A percentile compares a stretch with the other conserved stretches of the same genome.
These are phyloP conservation scores for Escarpia spicata DNA, from an alignment of 2,888 invertebrate species.

Conservation along the genomic window DNA sequence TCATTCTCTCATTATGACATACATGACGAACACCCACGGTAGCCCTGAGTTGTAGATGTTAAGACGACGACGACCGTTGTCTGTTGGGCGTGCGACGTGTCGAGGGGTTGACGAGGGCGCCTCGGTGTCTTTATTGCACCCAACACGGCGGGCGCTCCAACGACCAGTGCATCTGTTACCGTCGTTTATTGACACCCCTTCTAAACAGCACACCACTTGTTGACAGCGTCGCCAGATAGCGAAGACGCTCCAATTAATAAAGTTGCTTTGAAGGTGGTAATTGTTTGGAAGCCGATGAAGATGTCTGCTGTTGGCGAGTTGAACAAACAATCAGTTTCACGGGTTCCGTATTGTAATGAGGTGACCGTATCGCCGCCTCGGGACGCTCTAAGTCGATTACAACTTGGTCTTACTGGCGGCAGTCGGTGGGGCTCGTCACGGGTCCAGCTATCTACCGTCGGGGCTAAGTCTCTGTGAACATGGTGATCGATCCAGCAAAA, in stretches of 20 bases:
- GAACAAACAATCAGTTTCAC: background rate
- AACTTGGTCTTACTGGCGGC: background rate
- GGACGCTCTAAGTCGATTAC: background rate
- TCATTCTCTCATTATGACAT: background rate
- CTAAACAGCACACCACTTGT: background rate
- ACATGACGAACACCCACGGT: background rate
- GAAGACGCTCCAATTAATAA: constrained; percentile 13
- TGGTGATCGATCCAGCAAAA: background rate
- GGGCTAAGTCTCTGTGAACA: background rate
- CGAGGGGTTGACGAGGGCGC: background rate
- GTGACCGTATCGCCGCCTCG: background rate
- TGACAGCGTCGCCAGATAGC: constrained; percentile 4
- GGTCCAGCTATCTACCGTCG: background rate
- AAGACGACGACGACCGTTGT: background rate
- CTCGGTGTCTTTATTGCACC: background rate
- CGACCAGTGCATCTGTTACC: background rate
- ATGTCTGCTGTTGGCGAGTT: background rate
- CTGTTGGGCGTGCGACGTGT: background rate
- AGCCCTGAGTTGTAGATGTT: background rate
- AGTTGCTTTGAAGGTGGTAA: constrained; percentile 10
- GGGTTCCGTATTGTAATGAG: background rate
- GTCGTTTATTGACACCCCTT: constrained; percentile 3
- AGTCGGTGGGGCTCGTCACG: background rate
- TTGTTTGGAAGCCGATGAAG: background rate
- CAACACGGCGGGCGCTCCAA: background rate